These are phyloP conservation scores for Synanthedon vespiformis DNA, from an alignment of 2,888 invertebrate genomes.

Conservation along the genomic window DNA sequence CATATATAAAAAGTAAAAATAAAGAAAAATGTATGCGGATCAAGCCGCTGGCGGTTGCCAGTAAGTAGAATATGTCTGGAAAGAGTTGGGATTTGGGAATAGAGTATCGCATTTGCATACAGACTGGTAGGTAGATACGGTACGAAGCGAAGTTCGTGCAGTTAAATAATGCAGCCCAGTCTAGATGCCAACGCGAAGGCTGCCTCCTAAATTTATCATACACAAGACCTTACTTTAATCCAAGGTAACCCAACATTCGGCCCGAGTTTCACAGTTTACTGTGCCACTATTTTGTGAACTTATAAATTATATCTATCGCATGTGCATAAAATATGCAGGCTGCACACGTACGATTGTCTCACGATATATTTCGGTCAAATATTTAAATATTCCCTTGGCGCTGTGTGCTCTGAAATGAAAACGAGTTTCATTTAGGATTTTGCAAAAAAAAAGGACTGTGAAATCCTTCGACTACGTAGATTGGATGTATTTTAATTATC, in stretches of 20 bases:
- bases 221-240: slow-evolving; percentile 16
- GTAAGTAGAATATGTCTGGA: too few relatives aligned
- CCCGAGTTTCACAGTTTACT: slow-evolving; percentile 6
- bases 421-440: too few relatives aligned
- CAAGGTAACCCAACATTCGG: slow-evolving; percentile 1
- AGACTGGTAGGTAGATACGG: neutral
- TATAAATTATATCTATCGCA: neutral
- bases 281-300: neutral
- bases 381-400: too few relatives aligned
- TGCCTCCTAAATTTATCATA: slow-evolving; percentile 22
- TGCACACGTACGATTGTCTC: neutral
- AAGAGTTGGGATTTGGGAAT: neutral
- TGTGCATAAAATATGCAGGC: neutral
- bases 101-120: neutral
- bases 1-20: too few relatives aligned
- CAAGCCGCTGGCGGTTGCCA: too few relatives aligned
- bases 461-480: too few relatives aligned
- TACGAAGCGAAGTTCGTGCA: slow-evolving; percentile 12
- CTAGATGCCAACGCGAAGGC: slow-evolving; percentile 9
- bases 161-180: slow-evolving; percentile 28
- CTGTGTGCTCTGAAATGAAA: too few relatives aligned
- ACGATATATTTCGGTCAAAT: too few relatives aligned
- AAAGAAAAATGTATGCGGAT: too few relatives aligned
- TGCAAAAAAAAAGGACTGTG: too few relatives aligned
- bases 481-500: too few relatives aligned